Percentiles rank a stretch among this genome's conserved stretches.
These are phyloP conservation scores for Triops longicaudatus DNA, from an alignment of 1,140 invertebrate species.

Conservation along the genomic window DNA sequence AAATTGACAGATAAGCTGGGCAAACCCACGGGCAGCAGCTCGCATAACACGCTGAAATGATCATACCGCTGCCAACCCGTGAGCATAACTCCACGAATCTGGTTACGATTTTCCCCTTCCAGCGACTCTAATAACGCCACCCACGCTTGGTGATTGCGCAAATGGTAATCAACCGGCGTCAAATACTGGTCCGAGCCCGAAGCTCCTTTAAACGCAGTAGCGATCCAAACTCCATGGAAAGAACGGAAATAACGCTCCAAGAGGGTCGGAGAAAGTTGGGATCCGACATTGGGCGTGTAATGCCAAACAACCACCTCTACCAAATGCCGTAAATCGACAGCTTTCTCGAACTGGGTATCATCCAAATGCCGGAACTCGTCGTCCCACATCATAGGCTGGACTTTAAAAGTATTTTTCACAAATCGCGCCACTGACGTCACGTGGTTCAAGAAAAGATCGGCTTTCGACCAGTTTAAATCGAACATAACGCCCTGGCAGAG, in stretches of 20 bases:
- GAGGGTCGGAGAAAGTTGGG: constrained; percentile 38
- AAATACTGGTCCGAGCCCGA: constrained; percentile 39
- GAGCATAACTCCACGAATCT: constrained; percentile 43
- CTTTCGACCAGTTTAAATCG: constrained; percentile 41
- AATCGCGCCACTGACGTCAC: constrained; percentile 41
- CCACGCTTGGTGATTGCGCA: constrained; percentile 45
- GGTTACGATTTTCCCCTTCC: constrained; percentile 29
- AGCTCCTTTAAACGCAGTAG: constrained; percentile 52
- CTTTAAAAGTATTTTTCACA: constrained; percentile 40
- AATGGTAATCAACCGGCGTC: constrained; percentile 41
- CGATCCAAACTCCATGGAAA: constrained; percentile 50
- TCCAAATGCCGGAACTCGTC: constrained; percentile 47
- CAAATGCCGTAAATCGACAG: constrained; percentile 34
- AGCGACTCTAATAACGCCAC: constrained; percentile 28
- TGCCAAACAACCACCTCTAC: constrained; percentile 50
- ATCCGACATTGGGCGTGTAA: constrained; percentile 42
- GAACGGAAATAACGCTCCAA: constrained; percentile 45
- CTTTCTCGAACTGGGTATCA: constrained; percentile 24
- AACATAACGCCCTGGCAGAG: constrained; percentile 41
- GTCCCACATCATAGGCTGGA: constrained; percentile 58
- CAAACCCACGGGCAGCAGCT: constrained; percentile 54
- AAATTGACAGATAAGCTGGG: constrained; percentile 44
- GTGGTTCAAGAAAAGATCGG: constrained; percentile 46
- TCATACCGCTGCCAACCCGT: constrained; percentile 54
- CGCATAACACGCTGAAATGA: constrained; percentile 57